phyloP scores from a whole-genome alignment of 1,140 invertebrate species.

The Dendrolimus punctatus region DNA sequence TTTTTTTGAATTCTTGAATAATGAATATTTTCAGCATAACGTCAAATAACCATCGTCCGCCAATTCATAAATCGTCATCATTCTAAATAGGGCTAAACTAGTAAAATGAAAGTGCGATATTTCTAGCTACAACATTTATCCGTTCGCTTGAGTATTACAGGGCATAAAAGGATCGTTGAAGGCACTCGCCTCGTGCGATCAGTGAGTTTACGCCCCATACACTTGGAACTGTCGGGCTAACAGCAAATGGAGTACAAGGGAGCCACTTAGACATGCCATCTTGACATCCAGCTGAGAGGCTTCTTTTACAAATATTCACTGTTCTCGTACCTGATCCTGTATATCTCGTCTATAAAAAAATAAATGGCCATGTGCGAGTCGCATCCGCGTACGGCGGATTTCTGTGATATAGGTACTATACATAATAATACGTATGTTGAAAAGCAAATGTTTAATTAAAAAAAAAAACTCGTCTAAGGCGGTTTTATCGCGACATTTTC shows the following conservation, averaged over 20 bases:
- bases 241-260: conserved; percentile 9
- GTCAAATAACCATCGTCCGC: too few relatives aligned
- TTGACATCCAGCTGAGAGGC: conserved; percentile 7
- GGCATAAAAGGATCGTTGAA: conserved; percentile 22
- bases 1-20: too few relatives aligned
- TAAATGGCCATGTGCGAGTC: too few relatives aligned
- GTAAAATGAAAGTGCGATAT: conserved; percentile 11
- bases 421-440: too few relatives aligned
- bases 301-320: conserved; percentile 3
- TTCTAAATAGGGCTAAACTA: neutral
- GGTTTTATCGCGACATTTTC: too few relatives aligned
- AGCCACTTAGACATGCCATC: conserved; percentile 11
- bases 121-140: conserved; percentile 14
- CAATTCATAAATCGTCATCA: too few relatives aligned
- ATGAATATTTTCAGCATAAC: too few relatives aligned
- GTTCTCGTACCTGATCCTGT: neutral
- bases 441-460: too few relatives aligned
- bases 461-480: too few relatives aligned
- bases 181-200: conserved; percentile 18
- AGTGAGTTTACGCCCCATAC: conserved; percentile 20
- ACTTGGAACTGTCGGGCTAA: conserved; percentile 16
- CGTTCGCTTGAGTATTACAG: conserved; percentile 15
- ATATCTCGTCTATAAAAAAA: too few relatives aligned
- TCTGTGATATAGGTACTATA: too few relatives aligned
- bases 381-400: too few relatives aligned